Percentiles rank a stretch among this genome's conserved stretches.
phyloP scores from a whole-genome alignment of 2,888 invertebrate species.

The Polydrusus cervinus region DNA sequence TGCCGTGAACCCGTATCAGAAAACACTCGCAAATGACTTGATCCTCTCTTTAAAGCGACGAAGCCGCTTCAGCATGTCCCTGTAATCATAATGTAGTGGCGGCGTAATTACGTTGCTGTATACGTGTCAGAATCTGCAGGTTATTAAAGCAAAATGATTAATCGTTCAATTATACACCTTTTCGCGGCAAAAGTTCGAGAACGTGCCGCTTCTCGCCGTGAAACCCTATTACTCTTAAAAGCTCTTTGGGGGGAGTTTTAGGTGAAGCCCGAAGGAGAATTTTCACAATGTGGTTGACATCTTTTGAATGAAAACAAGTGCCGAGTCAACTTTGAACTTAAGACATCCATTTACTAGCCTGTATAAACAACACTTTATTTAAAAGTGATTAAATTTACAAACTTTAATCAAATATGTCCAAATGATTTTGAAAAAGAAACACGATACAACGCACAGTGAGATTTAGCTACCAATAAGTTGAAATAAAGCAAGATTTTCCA shows the following conservation, averaged over 20 bases:
- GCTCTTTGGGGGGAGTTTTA: conserved; percentile 21
- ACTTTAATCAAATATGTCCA: not conserved
- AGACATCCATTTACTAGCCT: not conserved
- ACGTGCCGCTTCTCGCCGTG: conserved; percentile 39
- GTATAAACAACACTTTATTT: conserved; percentile 1
- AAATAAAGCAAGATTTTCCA: too few species aligned
- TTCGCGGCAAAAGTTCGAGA: conserved; percentile 43
- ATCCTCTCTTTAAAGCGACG: conserved; percentile 39
- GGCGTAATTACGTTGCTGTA: conserved; percentile 56
- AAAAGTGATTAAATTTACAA: not conserved
- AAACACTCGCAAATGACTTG: conserved; percentile 47
- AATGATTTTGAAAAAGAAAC: too few species aligned
- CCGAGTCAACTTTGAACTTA: conserved; percentile 9
- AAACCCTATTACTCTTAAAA: conserved; percentile 27
- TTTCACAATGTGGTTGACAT: conserved; percentile 3
- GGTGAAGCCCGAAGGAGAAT: conserved; percentile 5
- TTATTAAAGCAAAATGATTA: conserved; percentile 59
- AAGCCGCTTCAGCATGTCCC: conserved; percentile 29
- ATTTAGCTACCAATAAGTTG: too few species aligned
- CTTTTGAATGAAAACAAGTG: conserved; percentile 17
- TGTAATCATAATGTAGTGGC: conserved; percentile 56
- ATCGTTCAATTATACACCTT: conserved; percentile 58
- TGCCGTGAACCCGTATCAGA: conserved; percentile 18
- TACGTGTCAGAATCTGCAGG: conserved; percentile 57
- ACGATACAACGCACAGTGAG: too few species aligned